A percentile compares a stretch with the other conserved stretches of the same genome.
phyloP scores from a whole-genome alignment of 2,888 invertebrate species.

The Orgyia antiqua region DNA sequence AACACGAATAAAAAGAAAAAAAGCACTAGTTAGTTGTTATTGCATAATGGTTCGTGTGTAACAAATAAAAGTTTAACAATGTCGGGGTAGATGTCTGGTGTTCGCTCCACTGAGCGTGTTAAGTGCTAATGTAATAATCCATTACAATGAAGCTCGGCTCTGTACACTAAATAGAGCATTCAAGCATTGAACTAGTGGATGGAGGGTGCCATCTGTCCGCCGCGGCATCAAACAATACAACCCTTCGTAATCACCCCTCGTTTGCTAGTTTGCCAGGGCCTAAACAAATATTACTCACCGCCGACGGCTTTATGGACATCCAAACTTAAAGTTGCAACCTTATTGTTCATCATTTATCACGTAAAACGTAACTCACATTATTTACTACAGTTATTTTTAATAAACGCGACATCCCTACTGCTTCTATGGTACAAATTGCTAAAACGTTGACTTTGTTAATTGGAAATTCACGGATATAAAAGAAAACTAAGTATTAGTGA shows the following conservation, averaged over 20 bases:
- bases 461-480: no score
- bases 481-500: no score
- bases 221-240: conserved; percentile 58
- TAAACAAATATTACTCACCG: conserved; percentile 65
- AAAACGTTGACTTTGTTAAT: no score
- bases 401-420: no score
- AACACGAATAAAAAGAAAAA: conserved; percentile 42
- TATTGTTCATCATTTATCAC: conserved; percentile 37
- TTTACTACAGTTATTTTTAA: no score
- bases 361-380: no score
- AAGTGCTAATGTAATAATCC: conserved; percentile 78
- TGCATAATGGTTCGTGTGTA: conserved; percentile 50
- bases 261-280: conserved; percentile 60
- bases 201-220: conserved; percentile 69
- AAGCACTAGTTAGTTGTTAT: conserved; percentile 44
- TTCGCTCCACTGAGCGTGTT: conserved; percentile 71
- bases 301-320: conserved; percentile 39
- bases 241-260: conserved; percentile 66
- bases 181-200: conserved; percentile 54
- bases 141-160: conserved; percentile 73
- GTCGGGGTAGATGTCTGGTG: conserved; percentile 55
- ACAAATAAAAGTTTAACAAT: conserved; percentile 51
- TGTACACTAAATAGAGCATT: conserved; percentile 76
- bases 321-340: conserved; percentile 18
- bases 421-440: no score